Evolutionary conservation across 2,113 vertebrate species (phyloP).

Genomic region (Mormyrus lacerda): DNA sequence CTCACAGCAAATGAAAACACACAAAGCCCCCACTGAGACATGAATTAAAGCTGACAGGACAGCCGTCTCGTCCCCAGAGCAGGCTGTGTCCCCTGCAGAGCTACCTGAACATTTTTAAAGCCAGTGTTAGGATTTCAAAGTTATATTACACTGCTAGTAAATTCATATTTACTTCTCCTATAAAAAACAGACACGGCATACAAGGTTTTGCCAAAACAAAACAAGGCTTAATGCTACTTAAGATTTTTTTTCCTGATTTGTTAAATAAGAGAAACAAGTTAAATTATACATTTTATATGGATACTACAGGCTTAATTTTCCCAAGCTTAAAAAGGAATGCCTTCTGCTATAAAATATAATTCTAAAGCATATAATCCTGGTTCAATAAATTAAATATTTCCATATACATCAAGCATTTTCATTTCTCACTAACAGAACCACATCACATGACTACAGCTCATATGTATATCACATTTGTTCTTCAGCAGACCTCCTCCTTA

Average conservation of each 20-base stretch:
- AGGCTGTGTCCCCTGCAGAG: background rate
- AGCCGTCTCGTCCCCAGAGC: background rate
- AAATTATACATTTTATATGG: background rate
- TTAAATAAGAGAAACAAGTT: background rate
- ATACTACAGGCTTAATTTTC: background rate
- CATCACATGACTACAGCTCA: conserved; percentile 1
- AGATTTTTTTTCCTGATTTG: background rate
- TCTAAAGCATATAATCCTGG: background rate
- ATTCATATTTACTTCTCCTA: background rate
- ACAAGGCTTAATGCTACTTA: background rate
- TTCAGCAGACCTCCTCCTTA: background rate
- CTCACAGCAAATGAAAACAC: background rate
- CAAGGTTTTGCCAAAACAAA: background rate
- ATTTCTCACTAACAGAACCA: background rate
- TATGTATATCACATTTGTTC: background rate
- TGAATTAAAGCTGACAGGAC: background rate
- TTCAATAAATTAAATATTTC: background rate
- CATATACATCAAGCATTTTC: conserved; percentile 1
- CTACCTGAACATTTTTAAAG: background rate
- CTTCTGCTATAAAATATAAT: background rate
- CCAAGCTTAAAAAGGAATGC: conserved; percentile 3
- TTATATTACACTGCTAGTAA: background rate
- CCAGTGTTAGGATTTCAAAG: background rate
- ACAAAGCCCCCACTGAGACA: background rate
- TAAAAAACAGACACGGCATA: background rate